These are phyloP conservation scores for Sinella curviseta DNA, from an alignment of 1,140 invertebrate genomes.

Conservation along the genomic window DNA sequence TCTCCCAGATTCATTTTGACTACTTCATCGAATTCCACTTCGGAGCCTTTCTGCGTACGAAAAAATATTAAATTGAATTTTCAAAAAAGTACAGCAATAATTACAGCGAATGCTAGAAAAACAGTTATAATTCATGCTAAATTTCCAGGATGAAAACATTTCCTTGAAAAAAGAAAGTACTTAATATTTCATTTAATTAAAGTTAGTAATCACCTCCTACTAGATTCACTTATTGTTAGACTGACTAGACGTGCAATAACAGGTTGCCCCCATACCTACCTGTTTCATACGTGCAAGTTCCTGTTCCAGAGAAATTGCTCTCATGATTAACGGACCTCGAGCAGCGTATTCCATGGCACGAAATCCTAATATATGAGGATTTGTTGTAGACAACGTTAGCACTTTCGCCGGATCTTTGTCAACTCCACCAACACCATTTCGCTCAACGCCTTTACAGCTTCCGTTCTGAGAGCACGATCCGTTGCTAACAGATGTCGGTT, in stretches of 20 bases:
- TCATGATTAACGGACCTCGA: conserved; percentile 41
- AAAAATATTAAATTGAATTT: neutral
- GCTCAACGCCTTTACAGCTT: no score
- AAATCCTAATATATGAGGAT: conserved; percentile 40
- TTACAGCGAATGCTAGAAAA: no score
- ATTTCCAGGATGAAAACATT: neutral
- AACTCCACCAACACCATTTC: no score
- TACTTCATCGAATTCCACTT: conserved; percentile 88
- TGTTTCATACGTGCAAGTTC: conserved; percentile 29
- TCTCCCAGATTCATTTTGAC: conserved; percentile 98
- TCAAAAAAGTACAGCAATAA: neutral
- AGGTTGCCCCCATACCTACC: no score
- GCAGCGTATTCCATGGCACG: conserved; percentile 46
- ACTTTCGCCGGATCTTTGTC: neutral
- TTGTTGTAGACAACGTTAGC: conserved; percentile 33
- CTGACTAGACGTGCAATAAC: no score
- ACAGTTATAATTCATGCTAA: neutral
- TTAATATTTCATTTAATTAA: no score
- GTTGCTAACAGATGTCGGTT: no score
- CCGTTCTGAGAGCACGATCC: no score
- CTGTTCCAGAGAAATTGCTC: conserved; percentile 39
- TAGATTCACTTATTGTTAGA: no score
- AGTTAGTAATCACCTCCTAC: no score
- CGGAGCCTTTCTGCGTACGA: conserved; percentile 61
- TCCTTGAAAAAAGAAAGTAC: neutral